These are phyloP conservation scores for Oreohelix idahoensis DNA, from an alignment of 1,140 invertebrate species.

Conservation along the genomic window DNA sequence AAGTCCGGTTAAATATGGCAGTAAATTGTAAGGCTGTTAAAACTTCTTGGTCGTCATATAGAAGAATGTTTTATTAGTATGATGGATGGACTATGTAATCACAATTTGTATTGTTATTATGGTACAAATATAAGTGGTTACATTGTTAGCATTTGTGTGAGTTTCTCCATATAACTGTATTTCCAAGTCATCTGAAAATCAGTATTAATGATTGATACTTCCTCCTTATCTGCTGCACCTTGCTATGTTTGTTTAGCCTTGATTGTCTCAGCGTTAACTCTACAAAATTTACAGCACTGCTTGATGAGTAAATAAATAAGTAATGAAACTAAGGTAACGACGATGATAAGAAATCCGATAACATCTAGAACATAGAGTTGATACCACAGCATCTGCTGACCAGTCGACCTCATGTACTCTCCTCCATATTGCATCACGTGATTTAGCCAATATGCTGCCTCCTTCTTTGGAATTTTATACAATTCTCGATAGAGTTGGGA, in stretches of 20 bases:
- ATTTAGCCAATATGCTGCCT: conserved; percentile 9
- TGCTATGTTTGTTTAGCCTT: background rate
- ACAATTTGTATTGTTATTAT: no score
- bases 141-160: no score
- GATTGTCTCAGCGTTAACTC: background rate
- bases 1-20: no score
- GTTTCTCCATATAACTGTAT: no score
- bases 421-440: conserved; percentile 61
- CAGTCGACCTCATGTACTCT: conserved; percentile 51
- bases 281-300: background rate
- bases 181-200: no score
- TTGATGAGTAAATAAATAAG: background rate
- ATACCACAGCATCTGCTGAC: conserved; percentile 52
- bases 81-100: no score
- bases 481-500: background rate
- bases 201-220: no score
- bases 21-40: no score
- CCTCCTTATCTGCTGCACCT: no score
- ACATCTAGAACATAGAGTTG: conserved; percentile 60
- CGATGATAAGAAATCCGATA: conserved; percentile 35
- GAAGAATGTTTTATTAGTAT: no score
- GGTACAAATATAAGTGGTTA: no score
- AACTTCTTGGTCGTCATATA: no score
- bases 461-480: conserved; percentile 12
- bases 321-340: background rate